These are phyloP conservation scores for Tipula confusa DNA, from an alignment of 2,888 invertebrate species.

Conservation along the genomic window DNA sequence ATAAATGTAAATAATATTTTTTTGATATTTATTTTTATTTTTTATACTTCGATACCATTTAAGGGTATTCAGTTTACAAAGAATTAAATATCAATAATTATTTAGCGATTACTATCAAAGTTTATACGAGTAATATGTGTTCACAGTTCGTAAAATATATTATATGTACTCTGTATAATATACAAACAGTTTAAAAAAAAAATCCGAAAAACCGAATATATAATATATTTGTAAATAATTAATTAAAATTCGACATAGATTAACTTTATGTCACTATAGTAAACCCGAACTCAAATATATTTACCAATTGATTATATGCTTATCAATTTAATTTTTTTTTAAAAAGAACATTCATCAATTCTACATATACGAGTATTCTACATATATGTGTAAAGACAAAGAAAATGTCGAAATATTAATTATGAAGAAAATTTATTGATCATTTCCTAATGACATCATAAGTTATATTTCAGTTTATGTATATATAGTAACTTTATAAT, in stretches of 20 bases:
- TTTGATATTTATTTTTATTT: too few species aligned
- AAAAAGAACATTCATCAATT: neutral
- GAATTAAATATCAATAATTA: neutral
- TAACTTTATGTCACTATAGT: neutral
- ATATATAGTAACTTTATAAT: neutral
- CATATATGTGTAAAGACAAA: neutral
- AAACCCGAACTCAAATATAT: neutral
- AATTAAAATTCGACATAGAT: neutral
- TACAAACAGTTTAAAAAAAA: neutral
- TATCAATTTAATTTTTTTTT: neutral
- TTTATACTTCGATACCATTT: neutral
- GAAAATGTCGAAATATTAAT: slow-evolving; percentile 14
- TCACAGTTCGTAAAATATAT: too few species aligned
- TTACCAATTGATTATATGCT: neutral
- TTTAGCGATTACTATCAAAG: neutral
- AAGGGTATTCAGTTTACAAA: neutral
- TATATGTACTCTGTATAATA: neutral
- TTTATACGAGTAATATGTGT: too few species aligned
- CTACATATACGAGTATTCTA: neutral
- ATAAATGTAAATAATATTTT: too few species aligned
- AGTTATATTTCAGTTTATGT: neutral
- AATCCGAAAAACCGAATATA: neutral
- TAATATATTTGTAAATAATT: neutral
- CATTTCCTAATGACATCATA: slow-evolving; percentile 12
- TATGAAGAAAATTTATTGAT: slow-evolving; percentile 25